Evolutionary conservation across 2,888 invertebrate species (phyloP).

Genomic region (Enoplolaimus lenunculus): DNA sequence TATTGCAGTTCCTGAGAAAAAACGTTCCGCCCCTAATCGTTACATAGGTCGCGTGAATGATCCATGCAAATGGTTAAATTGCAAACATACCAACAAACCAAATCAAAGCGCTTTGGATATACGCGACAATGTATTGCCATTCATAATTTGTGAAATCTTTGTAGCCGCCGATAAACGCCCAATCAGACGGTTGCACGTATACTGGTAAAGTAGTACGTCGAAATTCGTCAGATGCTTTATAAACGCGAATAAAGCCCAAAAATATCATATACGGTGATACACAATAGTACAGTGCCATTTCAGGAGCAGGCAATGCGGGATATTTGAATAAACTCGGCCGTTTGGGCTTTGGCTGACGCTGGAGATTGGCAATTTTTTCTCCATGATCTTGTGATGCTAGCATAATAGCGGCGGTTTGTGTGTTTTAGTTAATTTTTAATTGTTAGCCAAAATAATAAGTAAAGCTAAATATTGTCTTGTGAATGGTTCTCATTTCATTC

Average conservation of each 20-base stretch:
- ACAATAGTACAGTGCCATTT: conserved; percentile 32
- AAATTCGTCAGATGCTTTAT: conserved; percentile 27
- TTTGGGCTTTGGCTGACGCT: no score
- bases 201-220: conserved; percentile 23
- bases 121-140: conserved; percentile 37
- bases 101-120: conserved; percentile 30
- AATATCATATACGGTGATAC: conserved; percentile 28
- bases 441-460: no score
- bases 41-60: not conserved
- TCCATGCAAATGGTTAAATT: conserved; percentile 17
- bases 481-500: no score
- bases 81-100: conserved; percentile 30
- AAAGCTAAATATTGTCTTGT: no score
- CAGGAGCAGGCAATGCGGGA: conserved; percentile 31
- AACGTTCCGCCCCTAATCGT: no score
- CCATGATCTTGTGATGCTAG: no score
- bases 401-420: no score
- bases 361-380: no score
- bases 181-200: conserved; percentile 9
- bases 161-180: conserved; percentile 23
- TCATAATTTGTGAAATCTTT: conserved; percentile 41
- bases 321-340: conserved; percentile 30
- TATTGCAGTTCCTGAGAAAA: no score
- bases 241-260: conserved; percentile 31
- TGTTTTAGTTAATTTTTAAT: no score